phyloP scores from a whole-genome alignment of 35 echinoderm and acorn worm species.

The Ophioderma brevispina region DNA sequence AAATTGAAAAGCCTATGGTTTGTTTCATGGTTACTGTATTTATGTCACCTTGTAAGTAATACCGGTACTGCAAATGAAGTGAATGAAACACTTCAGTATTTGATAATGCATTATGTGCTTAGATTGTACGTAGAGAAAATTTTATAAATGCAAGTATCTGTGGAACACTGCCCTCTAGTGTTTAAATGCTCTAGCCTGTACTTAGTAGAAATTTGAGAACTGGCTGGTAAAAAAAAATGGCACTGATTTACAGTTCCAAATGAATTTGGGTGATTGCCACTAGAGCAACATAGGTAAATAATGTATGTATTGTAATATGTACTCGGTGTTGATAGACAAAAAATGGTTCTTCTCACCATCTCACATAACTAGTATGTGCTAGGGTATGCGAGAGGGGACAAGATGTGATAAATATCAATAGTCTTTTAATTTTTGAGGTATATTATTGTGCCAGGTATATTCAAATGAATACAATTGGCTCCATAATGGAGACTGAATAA shows the following conservation, averaged over 20 bases:
- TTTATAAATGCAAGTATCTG: too few species aligned
- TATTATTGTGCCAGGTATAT: not conserved
- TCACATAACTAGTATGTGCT: not conserved
- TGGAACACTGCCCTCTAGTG: too few species aligned
- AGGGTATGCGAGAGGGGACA: not conserved
- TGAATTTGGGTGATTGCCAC: not conserved
- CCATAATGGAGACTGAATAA: slow-evolving; percentile 13
- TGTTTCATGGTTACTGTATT: too few species aligned
- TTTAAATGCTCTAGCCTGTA: too few species aligned
- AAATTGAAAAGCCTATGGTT: too few species aligned
- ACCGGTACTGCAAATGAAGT: too few species aligned
- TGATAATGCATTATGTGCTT: too few species aligned
- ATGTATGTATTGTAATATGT: slow-evolving; percentile 12
- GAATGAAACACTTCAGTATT: too few species aligned
- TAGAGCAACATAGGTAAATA: not conserved
- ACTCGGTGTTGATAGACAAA: slow-evolving; percentile 6
- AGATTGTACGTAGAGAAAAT: too few species aligned
- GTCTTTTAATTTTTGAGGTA: not conserved
- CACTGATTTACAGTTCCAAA: not conserved
- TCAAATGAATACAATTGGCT: not conserved
- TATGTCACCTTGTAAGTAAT: too few species aligned
- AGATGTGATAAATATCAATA: not conserved
- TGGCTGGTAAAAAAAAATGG: too few species aligned
- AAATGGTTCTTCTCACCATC: not conserved
- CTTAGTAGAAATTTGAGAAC: too few species aligned